A percentile compares a stretch with the other conserved stretches of the same genome.
phyloP scores from a whole-genome alignment of 2,888 invertebrate species.

The Psylliodes chrysocephalus region DNA sequence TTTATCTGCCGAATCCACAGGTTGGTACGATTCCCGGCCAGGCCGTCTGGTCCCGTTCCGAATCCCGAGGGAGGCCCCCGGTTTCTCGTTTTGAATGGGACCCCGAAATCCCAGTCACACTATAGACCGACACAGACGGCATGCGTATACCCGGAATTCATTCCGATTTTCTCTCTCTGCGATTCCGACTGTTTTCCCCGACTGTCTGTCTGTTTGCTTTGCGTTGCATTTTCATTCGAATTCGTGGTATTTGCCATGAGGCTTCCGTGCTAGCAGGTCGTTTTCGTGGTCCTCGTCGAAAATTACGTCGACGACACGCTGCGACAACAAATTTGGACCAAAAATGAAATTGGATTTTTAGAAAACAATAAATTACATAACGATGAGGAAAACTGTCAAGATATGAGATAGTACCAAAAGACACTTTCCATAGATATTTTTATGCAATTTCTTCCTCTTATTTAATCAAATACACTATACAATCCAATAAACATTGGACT shows the following conservation, averaged over 20 bases:
- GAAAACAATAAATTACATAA: no score
- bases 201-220: constrained; percentile 34
- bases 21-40: constrained; percentile 58
- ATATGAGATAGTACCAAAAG: no score
- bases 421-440: no score
- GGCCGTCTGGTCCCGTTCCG: constrained; percentile 59
- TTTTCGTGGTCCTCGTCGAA: constrained; percentile 1
- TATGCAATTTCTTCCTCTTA: no score
- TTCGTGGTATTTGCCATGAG: constrained; percentile 21
- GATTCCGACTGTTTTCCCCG: constrained; percentile 41
- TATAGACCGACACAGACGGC: constrained; percentile 48
- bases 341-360: no score
- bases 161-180: constrained; percentile 38
- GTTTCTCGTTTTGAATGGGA: constrained; percentile 62
- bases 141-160: constrained; percentile 39
- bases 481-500: no score
- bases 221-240: constrained; percentile 35
- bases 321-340: no score
- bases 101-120: constrained; percentile 59
- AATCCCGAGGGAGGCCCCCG: constrained; percentile 58
- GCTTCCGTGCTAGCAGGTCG: constrained; percentile 13
- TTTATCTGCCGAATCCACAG: constrained; percentile 65
- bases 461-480: no score
- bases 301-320: no score
- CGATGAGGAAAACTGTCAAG: no score